Conservation (phyloP, 2,888 invertebrate species). For the Ommatoiulus sabulosus region DNA sequence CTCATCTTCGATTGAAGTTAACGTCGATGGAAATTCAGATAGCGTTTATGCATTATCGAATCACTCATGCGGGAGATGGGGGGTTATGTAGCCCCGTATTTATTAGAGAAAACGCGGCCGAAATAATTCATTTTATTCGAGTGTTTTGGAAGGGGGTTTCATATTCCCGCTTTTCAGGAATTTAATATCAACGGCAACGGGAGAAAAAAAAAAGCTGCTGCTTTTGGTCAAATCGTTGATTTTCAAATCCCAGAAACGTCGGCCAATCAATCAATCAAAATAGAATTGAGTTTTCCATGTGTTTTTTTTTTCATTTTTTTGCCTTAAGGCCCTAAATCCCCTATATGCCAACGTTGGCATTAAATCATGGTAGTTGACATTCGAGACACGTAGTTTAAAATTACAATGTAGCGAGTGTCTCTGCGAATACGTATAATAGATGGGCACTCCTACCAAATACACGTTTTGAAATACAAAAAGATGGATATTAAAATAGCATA, state of each 20-base stretch:
- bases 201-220: neutral
- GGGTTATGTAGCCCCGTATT: slow-evolving; percentile 10
- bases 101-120: neutral
- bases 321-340: slow-evolving; percentile 32
- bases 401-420: slow-evolving; percentile 44
- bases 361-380: neutral
- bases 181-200: slow-evolving; percentile 15
- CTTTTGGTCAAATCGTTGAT: slow-evolving; percentile 39
- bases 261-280: slow-evolving; percentile 46
- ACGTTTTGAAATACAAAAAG: slow-evolving; percentile 48
- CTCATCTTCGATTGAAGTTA: neutral
- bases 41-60: slow-evolving; percentile 32
- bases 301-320: neutral
- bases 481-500: slow-evolving; percentile 39
- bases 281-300: neutral
- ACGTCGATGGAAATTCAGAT: slow-evolving; percentile 24
- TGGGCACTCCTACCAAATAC: slow-evolving; percentile 47
- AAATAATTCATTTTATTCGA: slow-evolving; percentile 41
- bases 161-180: neutral
- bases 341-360: slow-evolving; percentile 35
- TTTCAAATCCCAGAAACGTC: slow-evolving; percentile 41
- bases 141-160: neutral
- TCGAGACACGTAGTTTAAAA: slow-evolving; percentile 35
- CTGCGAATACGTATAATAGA: slow-evolving; percentile 39
- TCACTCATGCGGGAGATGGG: neutral